These are phyloP conservation scores for Microtus richardsoni DNA, from an alignment of 2,113 vertebrate species.

Conservation along the genomic window DNA sequence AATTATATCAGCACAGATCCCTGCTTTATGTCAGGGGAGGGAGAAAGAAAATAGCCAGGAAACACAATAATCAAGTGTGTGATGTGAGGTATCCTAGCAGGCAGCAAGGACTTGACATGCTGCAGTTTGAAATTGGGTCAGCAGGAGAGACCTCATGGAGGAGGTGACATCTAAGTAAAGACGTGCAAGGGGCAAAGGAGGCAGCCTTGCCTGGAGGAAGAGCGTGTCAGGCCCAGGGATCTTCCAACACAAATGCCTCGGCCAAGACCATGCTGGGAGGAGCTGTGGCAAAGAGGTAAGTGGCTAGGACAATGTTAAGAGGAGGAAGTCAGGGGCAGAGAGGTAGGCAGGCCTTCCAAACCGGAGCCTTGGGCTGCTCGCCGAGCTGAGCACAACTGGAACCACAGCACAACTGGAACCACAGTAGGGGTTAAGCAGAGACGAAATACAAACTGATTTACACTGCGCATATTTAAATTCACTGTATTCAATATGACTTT, in stretches of 20 bases:
- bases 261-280: neutral
- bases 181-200: neutral
- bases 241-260: neutral
- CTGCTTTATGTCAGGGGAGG: neutral
- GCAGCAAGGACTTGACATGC: neutral
- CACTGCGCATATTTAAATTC: neutral
- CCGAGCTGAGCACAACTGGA: neutral
- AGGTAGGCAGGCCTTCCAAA: neutral
- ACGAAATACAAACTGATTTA: neutral
- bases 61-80: neutral
- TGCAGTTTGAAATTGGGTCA: conserved; percentile 34
- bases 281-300: neutral
- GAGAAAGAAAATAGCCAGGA: neutral
- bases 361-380: neutral
- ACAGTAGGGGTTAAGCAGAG: neutral
- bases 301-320: neutral
- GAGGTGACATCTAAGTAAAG: conserved; percentile 35
- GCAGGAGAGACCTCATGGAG: neutral
- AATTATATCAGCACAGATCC: neutral
- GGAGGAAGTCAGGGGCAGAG: neutral
- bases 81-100: neutral
- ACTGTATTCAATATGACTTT: conserved; percentile 26
- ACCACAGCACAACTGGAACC: neutral
- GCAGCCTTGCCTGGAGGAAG: neutral
- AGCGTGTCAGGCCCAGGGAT: neutral